Conservation (phyloP, 2,113 vertebrate genomes). For the Dicrurus megarhynchus region DNA sequence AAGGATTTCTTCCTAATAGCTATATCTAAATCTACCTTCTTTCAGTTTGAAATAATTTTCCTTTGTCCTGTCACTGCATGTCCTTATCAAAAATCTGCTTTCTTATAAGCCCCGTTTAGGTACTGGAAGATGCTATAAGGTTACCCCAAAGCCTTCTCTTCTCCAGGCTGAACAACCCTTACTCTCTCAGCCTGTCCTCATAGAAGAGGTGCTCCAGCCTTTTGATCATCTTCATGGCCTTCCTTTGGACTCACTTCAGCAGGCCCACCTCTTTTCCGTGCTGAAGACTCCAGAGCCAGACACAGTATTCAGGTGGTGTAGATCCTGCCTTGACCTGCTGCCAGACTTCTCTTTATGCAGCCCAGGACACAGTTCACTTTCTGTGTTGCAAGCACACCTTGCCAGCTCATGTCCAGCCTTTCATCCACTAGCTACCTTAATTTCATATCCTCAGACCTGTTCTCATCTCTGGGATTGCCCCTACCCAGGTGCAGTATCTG, state of each 20-base stretch:
- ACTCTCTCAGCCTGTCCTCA: neutral
- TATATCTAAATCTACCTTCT: neutral
- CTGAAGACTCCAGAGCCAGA: neutral
- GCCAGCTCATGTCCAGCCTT: neutral
- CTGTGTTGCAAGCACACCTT: neutral
- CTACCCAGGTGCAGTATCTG: neutral
- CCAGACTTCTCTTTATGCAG: neutral
- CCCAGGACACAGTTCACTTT: neutral
- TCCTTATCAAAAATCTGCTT: neutral
- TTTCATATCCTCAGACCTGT: neutral
- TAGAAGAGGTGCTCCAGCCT: neutral
- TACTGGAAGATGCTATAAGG: neutral
- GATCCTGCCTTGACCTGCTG: neutral
- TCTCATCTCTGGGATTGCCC: neutral
- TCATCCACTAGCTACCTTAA: neutral
- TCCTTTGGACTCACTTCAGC: neutral
- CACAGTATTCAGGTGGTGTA: too few species aligned
- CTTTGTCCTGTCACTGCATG: neutral
- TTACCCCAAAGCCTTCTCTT: neutral
- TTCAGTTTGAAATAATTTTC: neutral
- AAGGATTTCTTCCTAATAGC: neutral
- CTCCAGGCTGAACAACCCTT: neutral
- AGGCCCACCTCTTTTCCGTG: neutral
- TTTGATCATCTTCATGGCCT: neutral
- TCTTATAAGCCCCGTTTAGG: fast-evolving